phyloP scores from a whole-genome alignment of 2,888 invertebrate genomes.

The Cephus sareptanus region DNA sequence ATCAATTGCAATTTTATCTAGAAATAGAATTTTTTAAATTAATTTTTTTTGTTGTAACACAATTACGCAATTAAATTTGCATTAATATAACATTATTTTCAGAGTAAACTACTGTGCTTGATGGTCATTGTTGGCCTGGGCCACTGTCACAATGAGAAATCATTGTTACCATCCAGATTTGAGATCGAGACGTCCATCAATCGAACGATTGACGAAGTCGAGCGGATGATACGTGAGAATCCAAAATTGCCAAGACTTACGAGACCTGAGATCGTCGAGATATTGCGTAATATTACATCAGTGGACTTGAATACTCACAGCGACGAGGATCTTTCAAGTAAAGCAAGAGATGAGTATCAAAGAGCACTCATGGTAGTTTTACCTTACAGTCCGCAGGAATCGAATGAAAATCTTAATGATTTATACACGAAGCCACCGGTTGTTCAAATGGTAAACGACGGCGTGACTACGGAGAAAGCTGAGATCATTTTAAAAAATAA shows the following conservation, averaged over 20 bases:
- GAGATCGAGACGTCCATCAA: conserved; percentile 61
- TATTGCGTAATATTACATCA: conserved; percentile 72
- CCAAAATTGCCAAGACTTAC: conserved; percentile 74
- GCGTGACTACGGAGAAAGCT: conserved; percentile 1
- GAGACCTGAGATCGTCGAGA: conserved; percentile 74
- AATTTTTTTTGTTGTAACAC: too few species aligned
- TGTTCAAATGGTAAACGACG: conserved; percentile 69
- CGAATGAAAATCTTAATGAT: conserved; percentile 71
- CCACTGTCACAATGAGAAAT: conserved; percentile 37
- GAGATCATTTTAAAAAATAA: conserved; percentile 6
- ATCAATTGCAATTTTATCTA: too few species aligned
- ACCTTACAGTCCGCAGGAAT: conserved; percentile 73
- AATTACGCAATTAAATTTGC: background rate
- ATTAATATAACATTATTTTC: conserved; percentile 13
- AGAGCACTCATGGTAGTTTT: conserved; percentile 75
- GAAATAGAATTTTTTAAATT: too few species aligned
- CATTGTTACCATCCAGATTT: conserved; percentile 42
- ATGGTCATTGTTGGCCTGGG: conserved; percentile 48
- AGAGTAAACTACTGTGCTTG: conserved; percentile 51
- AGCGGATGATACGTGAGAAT: conserved; percentile 72
- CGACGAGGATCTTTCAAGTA: conserved; percentile 44
- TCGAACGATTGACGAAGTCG: conserved; percentile 75
- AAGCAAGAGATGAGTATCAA: conserved; percentile 62
- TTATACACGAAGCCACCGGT: conserved; percentile 76
- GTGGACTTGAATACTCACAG: conserved; percentile 50